phyloP scores from a whole-genome alignment of 2,113 vertebrate species.

The Misgurnus mizolepis region DNA sequence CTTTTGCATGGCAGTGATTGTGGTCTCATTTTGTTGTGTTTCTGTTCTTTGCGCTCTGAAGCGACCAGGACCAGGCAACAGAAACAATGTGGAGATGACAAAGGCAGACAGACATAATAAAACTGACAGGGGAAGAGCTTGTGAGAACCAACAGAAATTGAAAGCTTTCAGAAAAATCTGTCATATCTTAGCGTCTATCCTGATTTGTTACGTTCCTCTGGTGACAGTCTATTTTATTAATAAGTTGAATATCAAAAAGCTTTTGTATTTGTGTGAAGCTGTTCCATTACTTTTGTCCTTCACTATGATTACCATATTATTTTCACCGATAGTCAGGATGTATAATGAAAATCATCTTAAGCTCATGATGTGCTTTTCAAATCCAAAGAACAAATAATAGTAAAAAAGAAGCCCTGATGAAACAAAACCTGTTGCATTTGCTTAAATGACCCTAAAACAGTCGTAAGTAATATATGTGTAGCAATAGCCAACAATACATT shows the following conservation, averaged over 20 bases:
- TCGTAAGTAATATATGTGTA: too few relatives aligned
- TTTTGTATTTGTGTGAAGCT: background rate
- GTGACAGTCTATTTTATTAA: background rate
- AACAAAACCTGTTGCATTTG: too few relatives aligned
- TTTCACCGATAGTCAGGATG: conserved; percentile 9
- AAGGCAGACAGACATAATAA: background rate
- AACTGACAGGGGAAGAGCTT: background rate
- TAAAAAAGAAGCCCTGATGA: background rate
- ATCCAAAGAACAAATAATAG: background rate
- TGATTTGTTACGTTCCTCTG: conserved; percentile 13
- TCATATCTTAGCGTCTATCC: conserved; percentile 2
- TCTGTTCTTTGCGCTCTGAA: conserved; percentile 39
- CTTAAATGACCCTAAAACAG: too few relatives aligned
- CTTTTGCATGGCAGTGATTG: background rate
- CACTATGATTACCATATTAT: conserved; percentile 7
- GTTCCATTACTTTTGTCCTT: conserved; percentile 12
- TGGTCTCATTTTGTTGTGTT: conserved; percentile 28
- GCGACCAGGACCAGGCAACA: conserved; percentile 30
- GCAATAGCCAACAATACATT: too few relatives aligned
- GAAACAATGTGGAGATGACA: background rate
- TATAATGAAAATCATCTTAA: conserved; percentile 19
- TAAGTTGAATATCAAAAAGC: background rate
- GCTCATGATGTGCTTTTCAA: background rate
- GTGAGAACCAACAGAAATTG: conserved; percentile 1
- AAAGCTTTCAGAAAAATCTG: conserved; percentile 14